Evolutionary conservation across 2,888 invertebrate genomes (phyloP), one percentile per base, ranked within the genome.

Genomic region (Trissolcus brochymenae): DNA sequence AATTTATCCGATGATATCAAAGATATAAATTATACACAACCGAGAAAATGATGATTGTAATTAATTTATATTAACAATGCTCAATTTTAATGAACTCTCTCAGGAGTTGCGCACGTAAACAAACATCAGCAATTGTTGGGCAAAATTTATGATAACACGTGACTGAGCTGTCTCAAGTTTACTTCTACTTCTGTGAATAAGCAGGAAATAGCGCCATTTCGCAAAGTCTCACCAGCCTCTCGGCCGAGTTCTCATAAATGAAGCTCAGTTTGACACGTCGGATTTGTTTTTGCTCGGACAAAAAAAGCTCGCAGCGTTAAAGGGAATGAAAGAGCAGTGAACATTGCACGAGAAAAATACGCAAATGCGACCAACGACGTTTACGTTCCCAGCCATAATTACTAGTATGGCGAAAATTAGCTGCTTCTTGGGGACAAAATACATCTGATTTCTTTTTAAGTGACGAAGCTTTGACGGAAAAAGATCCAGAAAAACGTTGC

Each of bases 201-300:
- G 49, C 40, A 35, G 3, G 50, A 64, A 29, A 72, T 57, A 57
- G 29, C 43, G 50, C 50, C 50, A 35, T 29, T 29, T 16, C n/a
- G 46, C 9, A 49, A 40, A 65, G 35, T 72, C 64, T 50, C 51
- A 40, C 14, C 35, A 29, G n/a, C 50, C 49, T 40, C 21, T 25
- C 53, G 11, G 25, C 13, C 60, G 25, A 61, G 60, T 61, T 41
- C 64, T 68, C 72, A 68, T 77, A 77, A 70, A 77, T 70, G 68
- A 73, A 64, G 73, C 73, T 77, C 72, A 77, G 68, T 59, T 65
- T 73, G 72, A 59, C 64, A 59, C 21, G 19, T 54, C 17, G 65
- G 60, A 61, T 60, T 73, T 73, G 73, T 61, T 77, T 62, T 64
- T 17, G 21, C 53, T 57, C 19, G 57, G 64, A 51, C 72, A 67